Conservation (phyloP, 2,888 invertebrate species). For the Sarcophaga carnaria region DNA sequence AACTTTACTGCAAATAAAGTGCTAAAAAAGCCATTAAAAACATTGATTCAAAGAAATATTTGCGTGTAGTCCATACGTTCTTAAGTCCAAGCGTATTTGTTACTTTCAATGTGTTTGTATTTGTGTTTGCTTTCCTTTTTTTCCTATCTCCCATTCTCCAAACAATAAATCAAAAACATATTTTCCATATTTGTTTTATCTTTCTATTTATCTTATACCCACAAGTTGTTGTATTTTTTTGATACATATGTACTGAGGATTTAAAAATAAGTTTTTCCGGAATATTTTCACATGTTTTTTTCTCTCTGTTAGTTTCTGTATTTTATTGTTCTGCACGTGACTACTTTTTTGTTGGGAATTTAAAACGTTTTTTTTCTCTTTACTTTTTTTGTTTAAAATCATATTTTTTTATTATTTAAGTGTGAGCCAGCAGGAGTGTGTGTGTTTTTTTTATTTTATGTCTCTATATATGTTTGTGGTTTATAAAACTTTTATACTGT, state of each 20-base stretch:
- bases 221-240: not conserved
- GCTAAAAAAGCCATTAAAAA: too few species aligned
- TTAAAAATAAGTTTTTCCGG: constrained; percentile 20
- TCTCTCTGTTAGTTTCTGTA: constrained; percentile 51
- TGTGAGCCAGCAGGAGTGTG: not conserved
- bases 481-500: not conserved
- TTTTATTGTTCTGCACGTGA: constrained; percentile 59
- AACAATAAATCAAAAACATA: constrained; percentile 54
- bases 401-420: constrained; percentile 5
- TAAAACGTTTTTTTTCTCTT: not conserved
- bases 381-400: not conserved
- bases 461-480: not conserved
- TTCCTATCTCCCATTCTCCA: constrained; percentile 30
- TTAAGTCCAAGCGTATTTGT: too few species aligned
- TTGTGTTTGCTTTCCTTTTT: too few species aligned
- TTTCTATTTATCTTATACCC: constrained; percentile 7
- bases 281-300: not conserved
- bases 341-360: not conserved
- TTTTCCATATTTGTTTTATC: constrained; percentile 50
- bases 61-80: too few species aligned
- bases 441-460: not conserved
- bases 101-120: too few species aligned
- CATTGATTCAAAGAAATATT: too few species aligned
- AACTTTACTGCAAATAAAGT: too few species aligned
- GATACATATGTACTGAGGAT: not conserved